phyloP scores from a whole-genome alignment of 2,888 invertebrate genomes.

The Drosophila nigritarsus region DNA sequence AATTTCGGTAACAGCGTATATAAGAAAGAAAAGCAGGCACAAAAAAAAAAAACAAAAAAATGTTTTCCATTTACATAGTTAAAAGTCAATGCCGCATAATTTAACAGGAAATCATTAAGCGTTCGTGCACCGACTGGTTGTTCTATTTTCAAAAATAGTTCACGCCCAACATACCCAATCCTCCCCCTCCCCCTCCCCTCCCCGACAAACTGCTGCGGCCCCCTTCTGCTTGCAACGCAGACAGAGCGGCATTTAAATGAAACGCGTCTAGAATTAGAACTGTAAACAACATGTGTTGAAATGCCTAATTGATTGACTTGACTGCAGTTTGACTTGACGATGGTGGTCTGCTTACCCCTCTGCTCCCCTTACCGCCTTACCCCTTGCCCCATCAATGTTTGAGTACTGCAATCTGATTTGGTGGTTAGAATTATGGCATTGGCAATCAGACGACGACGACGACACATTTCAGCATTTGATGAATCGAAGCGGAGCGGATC shows the following conservation, averaged over 20 bases:
- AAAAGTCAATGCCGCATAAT: conserved; percentile 71
- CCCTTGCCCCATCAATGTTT: not conserved
- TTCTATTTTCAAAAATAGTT: conserved; percentile 68
- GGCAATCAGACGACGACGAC: conserved; percentile 54
- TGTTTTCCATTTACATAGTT: conserved; percentile 54
- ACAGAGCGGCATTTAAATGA: conserved; percentile 69
- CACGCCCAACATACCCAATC: conserved; percentile 34
- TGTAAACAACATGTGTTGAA: conserved; percentile 81
- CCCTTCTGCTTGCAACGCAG: conserved; percentile 29
- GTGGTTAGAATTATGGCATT: conserved; percentile 67
- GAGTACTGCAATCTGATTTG: conserved; percentile 41
- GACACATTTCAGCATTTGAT: conserved; percentile 51
- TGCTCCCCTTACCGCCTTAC: not conserved
- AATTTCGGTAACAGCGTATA: not conserved
- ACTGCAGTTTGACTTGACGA: conserved; percentile 48
- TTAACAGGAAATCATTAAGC: conserved; percentile 77
- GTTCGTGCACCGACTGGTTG: conserved; percentile 26
- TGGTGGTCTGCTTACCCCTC: conserved; percentile 25
- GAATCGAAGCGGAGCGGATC: conserved; percentile 42
- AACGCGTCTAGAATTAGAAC: conserved; percentile 73
- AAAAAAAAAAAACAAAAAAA: conserved; percentile 15
- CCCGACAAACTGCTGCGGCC: not conserved
- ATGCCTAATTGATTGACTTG: conserved; percentile 80
- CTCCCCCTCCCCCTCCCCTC: not conserved
- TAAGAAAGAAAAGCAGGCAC: not conserved